phyloP scores from a whole-genome alignment of 1,140 invertebrate genomes.

The Zeugodacus cucurbitae region DNA sequence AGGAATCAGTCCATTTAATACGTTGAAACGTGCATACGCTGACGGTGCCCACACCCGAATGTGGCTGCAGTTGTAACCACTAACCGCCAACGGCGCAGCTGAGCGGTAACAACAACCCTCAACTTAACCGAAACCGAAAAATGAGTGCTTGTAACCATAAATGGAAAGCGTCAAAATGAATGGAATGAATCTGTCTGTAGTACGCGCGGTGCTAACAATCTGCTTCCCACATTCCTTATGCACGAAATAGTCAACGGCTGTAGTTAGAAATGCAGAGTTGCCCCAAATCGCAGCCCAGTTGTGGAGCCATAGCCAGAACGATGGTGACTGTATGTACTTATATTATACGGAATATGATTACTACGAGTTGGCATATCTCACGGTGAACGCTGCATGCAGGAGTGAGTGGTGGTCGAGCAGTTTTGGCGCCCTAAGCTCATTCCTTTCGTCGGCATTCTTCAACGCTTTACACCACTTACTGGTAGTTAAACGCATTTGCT shows the following conservation, averaged over 20 bases:
- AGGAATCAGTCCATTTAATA: slow-evolving; percentile 12
- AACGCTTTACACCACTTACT: background rate
- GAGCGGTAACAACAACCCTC: background rate
- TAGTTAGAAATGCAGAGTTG: background rate
- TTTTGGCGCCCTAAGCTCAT: background rate
- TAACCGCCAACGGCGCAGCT: background rate
- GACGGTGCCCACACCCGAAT: background rate
- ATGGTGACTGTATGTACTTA: no score
- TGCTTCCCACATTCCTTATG: background rate
- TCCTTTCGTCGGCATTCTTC: background rate
- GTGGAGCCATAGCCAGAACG: background rate
- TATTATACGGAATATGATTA: no score
- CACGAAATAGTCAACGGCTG: background rate
- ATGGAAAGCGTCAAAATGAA: background rate
- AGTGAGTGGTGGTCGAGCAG: background rate
- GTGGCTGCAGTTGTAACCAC: background rate
- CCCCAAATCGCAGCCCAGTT: background rate
- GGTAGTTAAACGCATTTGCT: background rate
- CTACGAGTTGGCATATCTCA: background rate
- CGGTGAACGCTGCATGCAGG: background rate
- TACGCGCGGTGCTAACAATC: background rate
- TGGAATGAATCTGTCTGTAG: background rate
- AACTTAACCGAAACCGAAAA: background rate
- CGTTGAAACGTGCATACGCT: slow-evolving; percentile 1
- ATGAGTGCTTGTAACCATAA: background rate